Evolutionary conservation across 2,888 invertebrate genomes (phyloP), one percentile per base, ranked within the genome.

Genomic region (Nemurella pictetii): DNA sequence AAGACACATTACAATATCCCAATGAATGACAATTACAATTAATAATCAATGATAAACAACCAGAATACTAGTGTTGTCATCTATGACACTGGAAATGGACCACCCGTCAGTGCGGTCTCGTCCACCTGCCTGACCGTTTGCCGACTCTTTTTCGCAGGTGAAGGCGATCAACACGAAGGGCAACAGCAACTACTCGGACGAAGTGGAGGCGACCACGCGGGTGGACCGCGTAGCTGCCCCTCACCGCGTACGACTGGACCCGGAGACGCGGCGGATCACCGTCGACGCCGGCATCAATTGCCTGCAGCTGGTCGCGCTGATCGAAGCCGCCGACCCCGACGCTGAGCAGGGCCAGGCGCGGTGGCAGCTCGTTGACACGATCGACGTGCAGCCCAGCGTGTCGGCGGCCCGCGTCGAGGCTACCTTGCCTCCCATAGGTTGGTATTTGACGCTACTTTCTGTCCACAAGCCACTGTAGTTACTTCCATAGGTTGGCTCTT

Each of bases 91-190:
- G n/a, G n/a, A n/a, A n/a, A n/a, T n/a, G n/a, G n/a, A n/a, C n/a
- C n/a, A n/a, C n/a, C n/a, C n/a, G n/a, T n/a, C n/a, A n/a, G n/a
- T n/a, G n/a, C n/a, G n/a, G n/a, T n/a, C n/a, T n/a, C n/a, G n/a
- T n/a, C n/a, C n/a, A n/a, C n/a, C n/a, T n/a, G n/a, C n/a, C n/a
- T n/a, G n/a, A n/a, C n/a, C n/a, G n/a, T n/a, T n/a, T n/a, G n/a
- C n/a, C n/a, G n/a, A n/a, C n/a, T 72, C 15, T 72, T 72, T 72
- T 72, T 72, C 20, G 20, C 89, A 94, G 94, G 94, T 96, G 85
- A 96, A 96, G 91, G 97, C 97, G 0, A 93, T 96, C 87, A 98
- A 97, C 89, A 95, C 96, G 0, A 96, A 96, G 90, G 97, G 97
- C 25, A 94, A 95, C 87, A 97, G 97, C 86, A 96, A 96, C 87